A percentile compares a stretch with the other conserved stretches of the same genome.
phyloP scores from a whole-genome alignment of 2,797 vertebrate species.

The Eulemur albifrons region DNA sequence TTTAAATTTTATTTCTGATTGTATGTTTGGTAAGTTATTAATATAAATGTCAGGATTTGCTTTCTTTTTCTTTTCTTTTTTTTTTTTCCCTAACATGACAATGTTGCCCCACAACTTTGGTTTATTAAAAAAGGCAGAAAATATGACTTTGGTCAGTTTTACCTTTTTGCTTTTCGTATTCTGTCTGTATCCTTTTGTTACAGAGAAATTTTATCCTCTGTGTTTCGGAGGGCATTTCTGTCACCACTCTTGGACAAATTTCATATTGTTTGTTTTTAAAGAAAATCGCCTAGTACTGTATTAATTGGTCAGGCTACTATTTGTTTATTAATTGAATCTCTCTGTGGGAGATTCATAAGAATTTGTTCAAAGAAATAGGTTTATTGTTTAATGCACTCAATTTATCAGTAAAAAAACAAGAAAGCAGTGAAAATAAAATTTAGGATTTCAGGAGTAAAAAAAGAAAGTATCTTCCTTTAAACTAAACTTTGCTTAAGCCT shows the following conservation, averaged over 20 bases:
- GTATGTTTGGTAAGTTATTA: not conserved
- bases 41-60: not conserved
- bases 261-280: not conserved
- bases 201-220: not conserved
- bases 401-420: not conserved
- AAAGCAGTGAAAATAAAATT: not conserved
- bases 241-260: not conserved
- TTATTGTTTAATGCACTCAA: not conserved
- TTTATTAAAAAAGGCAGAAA: not conserved
- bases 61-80: not conserved
- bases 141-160: not conserved
- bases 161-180: not conserved
- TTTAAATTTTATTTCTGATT: not conserved
- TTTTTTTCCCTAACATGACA: not conserved
- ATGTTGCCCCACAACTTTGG: not conserved
- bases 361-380: not conserved
- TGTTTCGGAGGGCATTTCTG: not conserved
- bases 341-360: not conserved
- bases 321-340: not conserved
- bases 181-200: not conserved
- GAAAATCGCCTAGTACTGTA: not conserved
- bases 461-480: not conserved
- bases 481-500: not conserved
- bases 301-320: not conserved
- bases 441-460: not conserved